Evolutionary conservation across 1,140 invertebrate species (phyloP), one percentile per base, ranked within the genome.

Genomic region (Meteorus sp.): DNA sequence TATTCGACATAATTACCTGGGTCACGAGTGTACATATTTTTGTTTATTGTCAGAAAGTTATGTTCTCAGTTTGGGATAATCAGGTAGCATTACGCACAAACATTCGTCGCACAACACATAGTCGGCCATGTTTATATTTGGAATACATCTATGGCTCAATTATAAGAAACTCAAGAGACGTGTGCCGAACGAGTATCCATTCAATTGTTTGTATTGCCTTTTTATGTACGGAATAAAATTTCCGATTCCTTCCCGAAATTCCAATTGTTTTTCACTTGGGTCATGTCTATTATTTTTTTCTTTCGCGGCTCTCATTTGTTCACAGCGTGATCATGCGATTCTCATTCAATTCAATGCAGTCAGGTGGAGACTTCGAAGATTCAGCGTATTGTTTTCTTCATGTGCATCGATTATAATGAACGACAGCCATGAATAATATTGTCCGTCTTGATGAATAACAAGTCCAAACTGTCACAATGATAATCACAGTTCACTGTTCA

Each of bases 61-160:
- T 61, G 62, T 57, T 17, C 55, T 43, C 33, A 48, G 57, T 44
- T 55, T 48, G 53, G 54, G 29, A 48, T 57, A 37, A 33, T 63
- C 47, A 48, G 31, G 45, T 61, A 61, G 57, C 45, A 29, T 57
- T 45, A 62, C 52, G 62, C 59, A 59, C 59, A 65, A 70, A 66
- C 62, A 69, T 44, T 65, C 56, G 53, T 69, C 65, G 52, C 53
- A 69, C 65, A 65, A 71, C 66, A 68, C 63, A 66, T 63, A 59
- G 66, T 65, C 71, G 67, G 71, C 71, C 71, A 73, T 73, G 71
- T 73, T 73, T 73, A 73, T 66, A 73, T 69, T 71, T 64, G 62
- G 19, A 66, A 67, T 67, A 66, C 65, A 69, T 59, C 61, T 15
- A 13, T 56, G 41, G 54, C 43, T 43, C 29, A 62, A 61, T 60